Evolutionary conservation across 2,888 invertebrate species (phyloP).

Genomic region (Eumacrocentrus americanus): DNA sequence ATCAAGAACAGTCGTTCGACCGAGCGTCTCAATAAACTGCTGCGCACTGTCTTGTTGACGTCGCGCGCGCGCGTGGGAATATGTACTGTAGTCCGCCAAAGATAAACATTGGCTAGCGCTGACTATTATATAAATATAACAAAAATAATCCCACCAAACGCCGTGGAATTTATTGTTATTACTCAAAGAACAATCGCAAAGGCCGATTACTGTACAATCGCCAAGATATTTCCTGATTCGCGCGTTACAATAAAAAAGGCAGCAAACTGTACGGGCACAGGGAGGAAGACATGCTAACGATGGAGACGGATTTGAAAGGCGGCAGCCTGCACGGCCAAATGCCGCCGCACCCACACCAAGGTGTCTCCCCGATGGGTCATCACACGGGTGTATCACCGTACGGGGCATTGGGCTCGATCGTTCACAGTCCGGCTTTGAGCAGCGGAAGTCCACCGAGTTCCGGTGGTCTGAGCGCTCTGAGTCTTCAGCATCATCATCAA

Average conservation of each 20-base stretch:
- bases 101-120: slow-evolving; percentile 1
- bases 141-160: background rate
- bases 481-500: slow-evolving; percentile 57
- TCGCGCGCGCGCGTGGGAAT: background rate
- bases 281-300: slow-evolving; percentile 87
- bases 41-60: background rate
- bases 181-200: too few species aligned
- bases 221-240: too few species aligned
- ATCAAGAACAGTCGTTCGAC: background rate
- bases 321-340: slow-evolving; percentile 85
- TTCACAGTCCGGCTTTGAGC: slow-evolving; percentile 59
- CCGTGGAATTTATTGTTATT: too few species aligned
- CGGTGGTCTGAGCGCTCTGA: slow-evolving; percentile 41
- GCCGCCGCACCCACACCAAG: slow-evolving; percentile 82
- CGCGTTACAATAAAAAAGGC: slow-evolving; percentile 50
- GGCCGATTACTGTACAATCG: too few species aligned
- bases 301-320: slow-evolving; percentile 91
- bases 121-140: background rate
- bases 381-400: slow-evolving; percentile 68
- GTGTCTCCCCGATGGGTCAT: slow-evolving; percentile 67
- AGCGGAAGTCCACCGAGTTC: slow-evolving; percentile 55
- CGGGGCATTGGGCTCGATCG: slow-evolving; percentile 73
- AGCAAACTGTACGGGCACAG: slow-evolving; percentile 84
- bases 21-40: background rate
- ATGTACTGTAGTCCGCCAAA: background rate